A percentile compares a stretch with the other conserved stretches of the same genome.
Evolutionary conservation across 2,888 invertebrate genomes (phyloP).

Genomic region (Pammene aurita): DNA sequence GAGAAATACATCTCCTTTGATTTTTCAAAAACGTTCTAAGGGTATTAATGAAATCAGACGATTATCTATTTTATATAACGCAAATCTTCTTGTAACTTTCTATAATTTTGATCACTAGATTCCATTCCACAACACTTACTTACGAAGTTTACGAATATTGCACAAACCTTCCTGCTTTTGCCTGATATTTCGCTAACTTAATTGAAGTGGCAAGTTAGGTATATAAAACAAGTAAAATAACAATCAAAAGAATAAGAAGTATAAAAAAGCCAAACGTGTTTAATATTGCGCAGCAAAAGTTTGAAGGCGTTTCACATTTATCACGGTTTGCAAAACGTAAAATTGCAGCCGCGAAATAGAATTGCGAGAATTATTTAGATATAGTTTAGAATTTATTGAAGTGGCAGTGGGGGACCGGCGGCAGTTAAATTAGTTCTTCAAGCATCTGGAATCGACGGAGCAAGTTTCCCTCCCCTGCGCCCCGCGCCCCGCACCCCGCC

Average conservation of each 20-base stretch:
- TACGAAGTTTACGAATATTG: too few relatives aligned
- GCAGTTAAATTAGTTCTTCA: constrained; percentile 81
- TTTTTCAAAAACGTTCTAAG: too few relatives aligned
- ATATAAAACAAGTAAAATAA: too few relatives aligned
- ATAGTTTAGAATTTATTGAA: constrained; percentile 74
- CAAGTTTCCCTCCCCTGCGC: constrained; percentile 61
- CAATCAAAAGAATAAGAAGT: neutral
- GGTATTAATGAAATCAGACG: too few relatives aligned
- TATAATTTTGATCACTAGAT: too few relatives aligned
- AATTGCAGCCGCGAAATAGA: constrained; percentile 39
- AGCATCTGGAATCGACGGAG: constrained; percentile 77
- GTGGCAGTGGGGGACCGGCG: constrained; percentile 69
- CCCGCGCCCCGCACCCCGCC: constrained; percentile 40
- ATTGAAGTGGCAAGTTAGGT: too few relatives aligned
- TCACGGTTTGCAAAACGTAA: constrained; percentile 36
- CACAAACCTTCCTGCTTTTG: too few relatives aligned
- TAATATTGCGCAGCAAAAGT: constrained; percentile 32
- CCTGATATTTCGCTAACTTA: too few relatives aligned
- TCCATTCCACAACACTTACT: too few relatives aligned
- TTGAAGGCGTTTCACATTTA: constrained; percentile 35
- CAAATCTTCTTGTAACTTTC: too few relatives aligned
- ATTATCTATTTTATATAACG: too few relatives aligned
- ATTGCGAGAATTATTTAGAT: constrained; percentile 41
- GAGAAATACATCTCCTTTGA: too few relatives aligned
- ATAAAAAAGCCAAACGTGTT: constrained; percentile 3